Percentiles rank a stretch among this genome's conserved stretches.
These are phyloP conservation scores for Anguilla obscura DNA, from an alignment of 2,797 vertebrate genomes.

Conservation along the genomic window DNA sequence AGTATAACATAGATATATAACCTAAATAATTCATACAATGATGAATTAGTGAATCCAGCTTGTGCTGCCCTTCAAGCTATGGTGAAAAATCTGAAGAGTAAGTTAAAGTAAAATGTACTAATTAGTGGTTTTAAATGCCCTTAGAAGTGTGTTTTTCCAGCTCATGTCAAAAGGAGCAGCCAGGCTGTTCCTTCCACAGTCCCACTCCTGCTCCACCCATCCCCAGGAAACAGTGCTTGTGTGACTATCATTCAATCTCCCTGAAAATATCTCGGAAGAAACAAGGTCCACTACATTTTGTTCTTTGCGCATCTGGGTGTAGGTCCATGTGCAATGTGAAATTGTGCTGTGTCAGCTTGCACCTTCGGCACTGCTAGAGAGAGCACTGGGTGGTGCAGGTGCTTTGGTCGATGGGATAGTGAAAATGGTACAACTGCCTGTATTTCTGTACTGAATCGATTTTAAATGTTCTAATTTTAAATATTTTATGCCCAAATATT, in stretches of 20 bases:
- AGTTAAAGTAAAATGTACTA: slow-evolving; percentile 2
- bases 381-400: slow-evolving; percentile 9
- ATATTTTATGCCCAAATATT: too few relatives aligned
- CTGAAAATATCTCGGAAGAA: background rate
- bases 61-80: slow-evolving; percentile 46
- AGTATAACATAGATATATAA: slow-evolving; percentile 50
- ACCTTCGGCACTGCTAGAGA: background rate
- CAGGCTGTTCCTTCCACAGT: background rate
- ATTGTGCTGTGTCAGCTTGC: background rate
- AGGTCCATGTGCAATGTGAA: background rate
- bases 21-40: slow-evolving; percentile 53
- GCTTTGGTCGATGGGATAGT: background rate
- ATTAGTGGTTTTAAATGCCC: background rate
- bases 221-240: background rate
- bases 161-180: background rate
- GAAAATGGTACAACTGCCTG: too few relatives aligned
- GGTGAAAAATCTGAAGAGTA: slow-evolving; percentile 30
- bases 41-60: slow-evolving; percentile 54
- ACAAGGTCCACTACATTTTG: background rate
- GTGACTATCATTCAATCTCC: background rate
- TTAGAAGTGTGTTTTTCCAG: background rate
- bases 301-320: background rate
- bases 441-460: too few relatives aligned
- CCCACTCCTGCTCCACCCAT: background rate
- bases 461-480: too few relatives aligned